Evolutionary conservation across 1,140 invertebrate genomes (phyloP).

Genomic region (Drusus annulatus): DNA sequence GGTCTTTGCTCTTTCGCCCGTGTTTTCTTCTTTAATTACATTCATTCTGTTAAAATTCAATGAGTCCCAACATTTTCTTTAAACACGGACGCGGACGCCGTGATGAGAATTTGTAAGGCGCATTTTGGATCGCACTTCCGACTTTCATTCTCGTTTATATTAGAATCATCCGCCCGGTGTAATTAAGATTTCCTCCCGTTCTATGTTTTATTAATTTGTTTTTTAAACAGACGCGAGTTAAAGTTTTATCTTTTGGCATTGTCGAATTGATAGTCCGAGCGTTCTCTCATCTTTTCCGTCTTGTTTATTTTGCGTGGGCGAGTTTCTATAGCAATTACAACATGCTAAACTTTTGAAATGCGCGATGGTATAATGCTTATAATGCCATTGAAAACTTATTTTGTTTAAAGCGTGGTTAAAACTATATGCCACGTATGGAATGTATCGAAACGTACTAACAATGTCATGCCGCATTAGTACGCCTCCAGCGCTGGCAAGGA

Average conservation of each 20-base stretch:
- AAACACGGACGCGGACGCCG: constrained; percentile 47
- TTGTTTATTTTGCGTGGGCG: too few relatives aligned
- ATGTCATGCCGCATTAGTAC: too few relatives aligned
- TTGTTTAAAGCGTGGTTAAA: too few relatives aligned
- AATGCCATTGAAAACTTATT: too few relatives aligned
- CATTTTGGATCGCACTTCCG: constrained; percentile 42
- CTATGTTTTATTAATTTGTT: constrained; percentile 33
- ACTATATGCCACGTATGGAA: too few relatives aligned
- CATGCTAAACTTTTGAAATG: neutral
- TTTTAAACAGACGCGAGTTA: constrained; percentile 29
- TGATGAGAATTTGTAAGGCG: constrained; percentile 46
- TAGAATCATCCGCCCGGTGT: constrained; percentile 16
- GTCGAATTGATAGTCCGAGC: neutral
- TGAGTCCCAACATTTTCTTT: constrained; percentile 51
- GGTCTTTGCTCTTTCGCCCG: constrained; percentile 19
- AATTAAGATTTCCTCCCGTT: constrained; percentile 55
- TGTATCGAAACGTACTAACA: too few relatives aligned
- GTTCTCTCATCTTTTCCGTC: too few relatives aligned
- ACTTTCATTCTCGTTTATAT: constrained; percentile 51
- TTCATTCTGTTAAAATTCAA: constrained; percentile 58
- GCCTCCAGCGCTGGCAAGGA: too few relatives aligned
- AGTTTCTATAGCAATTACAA: too few relatives aligned
- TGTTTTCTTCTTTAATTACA: constrained; percentile 56
- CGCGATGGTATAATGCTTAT: too few relatives aligned
- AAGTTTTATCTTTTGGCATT: constrained; percentile 23